Evolutionary conservation across 1,140 invertebrate species (phyloP).

Genomic region (Drosophila tropicalis): DNA sequence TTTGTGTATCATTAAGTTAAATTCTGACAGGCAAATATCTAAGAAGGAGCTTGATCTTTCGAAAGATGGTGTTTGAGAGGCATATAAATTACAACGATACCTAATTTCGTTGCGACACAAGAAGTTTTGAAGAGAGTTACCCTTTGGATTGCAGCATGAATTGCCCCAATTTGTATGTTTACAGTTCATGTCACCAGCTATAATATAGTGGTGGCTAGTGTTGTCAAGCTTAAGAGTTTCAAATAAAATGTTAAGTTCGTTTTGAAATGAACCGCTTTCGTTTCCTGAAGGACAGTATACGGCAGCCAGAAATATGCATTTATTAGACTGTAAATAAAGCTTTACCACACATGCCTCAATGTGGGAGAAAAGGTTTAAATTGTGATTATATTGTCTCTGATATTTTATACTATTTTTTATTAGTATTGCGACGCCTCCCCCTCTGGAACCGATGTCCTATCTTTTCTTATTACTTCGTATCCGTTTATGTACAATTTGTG

Average conservation of each 20-base stretch:
- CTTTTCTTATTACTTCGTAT: no score
- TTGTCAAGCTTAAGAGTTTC: constrained; percentile 1
- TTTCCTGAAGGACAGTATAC: neutral
- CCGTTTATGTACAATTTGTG: no score
- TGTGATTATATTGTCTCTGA: no score
- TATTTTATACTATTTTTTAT: no score
- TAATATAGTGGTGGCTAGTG: neutral
- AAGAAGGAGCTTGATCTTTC: constrained; percentile 1
- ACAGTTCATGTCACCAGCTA: neutral
- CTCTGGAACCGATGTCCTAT: no score
- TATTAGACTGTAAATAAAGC: no score
- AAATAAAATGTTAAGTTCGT: no score
- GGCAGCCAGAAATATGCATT: neutral
- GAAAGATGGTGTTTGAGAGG: neutral
- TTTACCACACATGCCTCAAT: no score
- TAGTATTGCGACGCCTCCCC: no score
- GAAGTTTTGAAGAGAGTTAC: neutral
- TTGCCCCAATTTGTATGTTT: neutral
- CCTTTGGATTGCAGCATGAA: neutral
- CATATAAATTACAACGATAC: neutral
- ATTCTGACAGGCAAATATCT: neutral
- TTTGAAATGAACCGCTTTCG: neutral
- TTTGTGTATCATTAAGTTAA: no score
- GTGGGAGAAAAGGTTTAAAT: no score
- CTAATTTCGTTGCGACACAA: neutral